phyloP scores from a whole-genome alignment of 2,888 invertebrate genomes.

The Gymnocheta viridis region DNA sequence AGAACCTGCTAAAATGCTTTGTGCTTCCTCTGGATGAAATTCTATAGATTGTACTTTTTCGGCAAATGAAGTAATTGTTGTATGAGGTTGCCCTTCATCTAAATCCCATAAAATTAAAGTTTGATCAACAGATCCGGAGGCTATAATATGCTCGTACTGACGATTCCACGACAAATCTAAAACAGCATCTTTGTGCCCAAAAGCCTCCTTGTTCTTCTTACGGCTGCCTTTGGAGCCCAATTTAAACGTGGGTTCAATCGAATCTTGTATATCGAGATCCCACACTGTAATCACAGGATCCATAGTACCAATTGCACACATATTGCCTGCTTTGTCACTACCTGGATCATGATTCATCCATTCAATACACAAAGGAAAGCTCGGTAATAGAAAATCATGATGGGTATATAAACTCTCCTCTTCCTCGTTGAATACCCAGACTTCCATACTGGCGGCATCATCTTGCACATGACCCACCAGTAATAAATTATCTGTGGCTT shows the following conservation, averaged over 20 bases:
- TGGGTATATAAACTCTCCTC: conserved; percentile 96
- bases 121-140: conserved; percentile 95
- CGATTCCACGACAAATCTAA: conserved; percentile 95
- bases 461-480: conserved; percentile 93
- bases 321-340: conserved; percentile 89
- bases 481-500: conserved; percentile 93
- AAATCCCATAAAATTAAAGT: conserved; percentile 96
- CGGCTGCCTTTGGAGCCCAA: conserved; percentile 89
- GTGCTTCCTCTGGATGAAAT: conserved; percentile 92
- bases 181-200: conserved; percentile 95
- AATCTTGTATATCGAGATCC: conserved; percentile 97
- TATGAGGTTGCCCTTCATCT: conserved; percentile 89
- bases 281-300: conserved; percentile 96
- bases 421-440: conserved; percentile 95
- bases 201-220: conserved; percentile 86
- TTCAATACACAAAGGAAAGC: conserved; percentile 95
- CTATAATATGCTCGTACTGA: conserved; percentile 90
- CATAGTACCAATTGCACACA: conserved; percentile 96
- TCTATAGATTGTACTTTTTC: conserved; percentile 93
- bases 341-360: conserved; percentile 94
- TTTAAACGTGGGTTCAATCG: conserved; percentile 92
- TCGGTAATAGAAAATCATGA: conserved; percentile 94
- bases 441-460: conserved; percentile 93
- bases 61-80: conserved; percentile 87
- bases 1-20: conserved; percentile 91